A percentile compares a stretch with the other conserved stretches of the same genome.
Evolutionary conservation across 2,113 vertebrate species (phyloP).

Genomic region (Sinocyclocheilus rhinocerous): DNA sequence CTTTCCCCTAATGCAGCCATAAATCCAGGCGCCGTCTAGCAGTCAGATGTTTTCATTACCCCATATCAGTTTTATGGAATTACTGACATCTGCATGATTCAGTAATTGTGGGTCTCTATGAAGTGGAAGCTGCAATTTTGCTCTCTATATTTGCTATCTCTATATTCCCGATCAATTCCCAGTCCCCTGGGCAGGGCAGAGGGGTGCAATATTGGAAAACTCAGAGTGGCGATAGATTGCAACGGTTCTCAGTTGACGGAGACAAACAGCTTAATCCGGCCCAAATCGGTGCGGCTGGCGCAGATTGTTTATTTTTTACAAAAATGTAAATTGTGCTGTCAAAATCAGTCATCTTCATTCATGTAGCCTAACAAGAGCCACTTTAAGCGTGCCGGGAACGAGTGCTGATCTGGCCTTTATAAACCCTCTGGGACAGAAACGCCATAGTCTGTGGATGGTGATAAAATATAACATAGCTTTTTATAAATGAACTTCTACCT

Average conservation of each 20-base stretch:
- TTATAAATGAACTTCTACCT: constrained; percentile 72
- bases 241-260: constrained; percentile 92
- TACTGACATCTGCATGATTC: constrained; percentile 96
- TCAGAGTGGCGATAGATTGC: constrained; percentile 88
- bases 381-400: constrained; percentile 92
- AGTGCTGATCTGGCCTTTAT: constrained; percentile 90
- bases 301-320: constrained; percentile 94
- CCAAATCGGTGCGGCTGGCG: constrained; percentile 92
- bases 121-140: constrained; percentile 94
- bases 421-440: constrained; percentile 88
- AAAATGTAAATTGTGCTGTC: constrained; percentile 99
- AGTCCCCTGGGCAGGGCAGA: constrained; percentile 92
- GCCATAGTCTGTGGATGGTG: constrained; percentile 36
- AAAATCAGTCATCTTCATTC: constrained; percentile 96
- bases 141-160: constrained; percentile 75
- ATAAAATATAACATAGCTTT: constrained; percentile 65
- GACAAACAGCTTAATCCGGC: constrained; percentile 98
- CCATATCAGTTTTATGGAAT: constrained; percentile 92
- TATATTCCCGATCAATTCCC: constrained; percentile 93
- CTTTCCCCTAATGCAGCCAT: constrained; percentile 77
- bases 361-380: constrained; percentile 92
- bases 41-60: constrained; percentile 82
- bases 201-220: constrained; percentile 94
- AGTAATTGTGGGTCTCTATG: constrained; percentile 93
- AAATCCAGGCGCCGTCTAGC: constrained; percentile 70